phyloP scores from a whole-genome alignment of 2,888 invertebrate species.

The Ornithoptera alexandrae region DNA sequence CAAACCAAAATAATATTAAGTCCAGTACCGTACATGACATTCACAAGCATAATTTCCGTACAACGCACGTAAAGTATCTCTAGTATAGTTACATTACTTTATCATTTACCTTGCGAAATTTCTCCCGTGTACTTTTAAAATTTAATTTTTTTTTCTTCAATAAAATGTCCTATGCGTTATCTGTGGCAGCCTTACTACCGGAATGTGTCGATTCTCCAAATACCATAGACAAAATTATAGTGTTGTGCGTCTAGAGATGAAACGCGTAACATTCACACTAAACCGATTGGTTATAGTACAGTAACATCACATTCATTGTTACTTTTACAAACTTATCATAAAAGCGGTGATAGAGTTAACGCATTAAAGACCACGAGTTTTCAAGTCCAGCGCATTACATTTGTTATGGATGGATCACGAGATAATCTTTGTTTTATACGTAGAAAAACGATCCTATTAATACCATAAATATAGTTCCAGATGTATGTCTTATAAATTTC shows the following conservation, averaged over 20 bases:
- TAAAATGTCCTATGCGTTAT: neutral
- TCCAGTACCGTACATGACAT: slow-evolving; percentile 24
- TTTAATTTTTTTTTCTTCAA: neutral
- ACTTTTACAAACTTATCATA: neutral
- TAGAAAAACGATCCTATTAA: too few relatives aligned
- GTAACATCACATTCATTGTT: neutral
- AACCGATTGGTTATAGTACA: neutral
- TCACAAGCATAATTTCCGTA: slow-evolving; percentile 18
- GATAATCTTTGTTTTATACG: too few relatives aligned
- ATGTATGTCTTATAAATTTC: too few relatives aligned
- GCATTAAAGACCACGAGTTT: too few relatives aligned
- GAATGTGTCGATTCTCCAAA: neutral
- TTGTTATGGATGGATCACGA: too few relatives aligned
- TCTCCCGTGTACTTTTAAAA: neutral
- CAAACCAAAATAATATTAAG: slow-evolving; percentile 65
- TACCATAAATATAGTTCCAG: too few relatives aligned
- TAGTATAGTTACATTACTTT: neutral
- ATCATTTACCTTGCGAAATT: neutral
- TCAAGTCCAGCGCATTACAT: too few relatives aligned
- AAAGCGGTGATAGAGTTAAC: neutral
- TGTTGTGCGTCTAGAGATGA: neutral
- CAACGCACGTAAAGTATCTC: slow-evolving; percentile 1
- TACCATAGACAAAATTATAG: neutral
- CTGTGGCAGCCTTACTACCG: neutral
- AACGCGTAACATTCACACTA: neutral